phyloP scores from a whole-genome alignment of 2,888 invertebrate species.

The Dilophus febrilis region DNA sequence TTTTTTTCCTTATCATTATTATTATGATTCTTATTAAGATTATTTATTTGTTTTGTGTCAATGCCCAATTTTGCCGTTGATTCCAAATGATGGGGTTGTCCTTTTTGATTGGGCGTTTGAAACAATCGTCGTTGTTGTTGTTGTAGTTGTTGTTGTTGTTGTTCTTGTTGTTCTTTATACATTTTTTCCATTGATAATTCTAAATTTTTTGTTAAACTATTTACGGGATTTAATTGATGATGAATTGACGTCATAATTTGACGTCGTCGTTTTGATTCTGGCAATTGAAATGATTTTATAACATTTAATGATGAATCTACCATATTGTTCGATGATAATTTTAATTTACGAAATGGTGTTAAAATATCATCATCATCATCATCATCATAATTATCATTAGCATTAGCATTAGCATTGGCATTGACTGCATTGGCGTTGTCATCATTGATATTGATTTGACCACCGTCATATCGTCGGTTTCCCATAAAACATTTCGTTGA shows the following conservation, averaged over 20 bases:
- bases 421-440: no score
- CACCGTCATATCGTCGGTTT: no score
- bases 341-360: background rate
- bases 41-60: background rate
- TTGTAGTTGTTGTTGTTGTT: no score
- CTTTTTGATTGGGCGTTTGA: background rate
- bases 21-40: background rate
- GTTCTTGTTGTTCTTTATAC: no score
- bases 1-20: conserved; percentile 11
- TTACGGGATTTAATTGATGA: no score
- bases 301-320: conserved; percentile 1
- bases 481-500: background rate
- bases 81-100: no score
- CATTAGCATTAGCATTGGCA: no score
- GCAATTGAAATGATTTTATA: background rate
- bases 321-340: background rate
- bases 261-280: background rate
- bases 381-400: no score
- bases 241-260: background rate
- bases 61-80: conserved; percentile 15
- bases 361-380: background rate
- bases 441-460: no score
- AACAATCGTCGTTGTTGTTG: background rate
- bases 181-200: no score
- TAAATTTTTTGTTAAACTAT: background rate